phyloP scores from a whole-genome alignment of 2,888 invertebrate species.

The Glomeris marginata region DNA sequence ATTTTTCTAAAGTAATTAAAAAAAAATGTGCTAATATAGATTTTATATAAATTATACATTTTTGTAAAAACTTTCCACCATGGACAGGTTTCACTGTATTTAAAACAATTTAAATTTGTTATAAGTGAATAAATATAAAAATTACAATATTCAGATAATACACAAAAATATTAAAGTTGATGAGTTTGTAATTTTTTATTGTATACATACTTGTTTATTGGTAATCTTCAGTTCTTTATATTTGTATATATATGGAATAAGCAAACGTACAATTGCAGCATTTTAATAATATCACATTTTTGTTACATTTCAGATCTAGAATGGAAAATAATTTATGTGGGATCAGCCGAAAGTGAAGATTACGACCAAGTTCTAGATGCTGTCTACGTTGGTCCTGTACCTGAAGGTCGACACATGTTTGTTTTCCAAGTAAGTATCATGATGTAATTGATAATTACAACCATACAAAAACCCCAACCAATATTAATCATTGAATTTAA shows the following conservation, averaged over 20 bases:
- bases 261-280: too few relatives aligned
- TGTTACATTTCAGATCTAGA: slow-evolving; percentile 63
- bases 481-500: slow-evolving; percentile 22
- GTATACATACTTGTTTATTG: neutral
- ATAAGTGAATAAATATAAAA: neutral
- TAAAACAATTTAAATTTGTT: too few relatives aligned
- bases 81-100: too few relatives aligned
- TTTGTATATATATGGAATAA: too few relatives aligned
- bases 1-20: too few relatives aligned
- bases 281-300: too few relatives aligned
- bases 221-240: neutral
- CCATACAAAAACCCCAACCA: neutral
- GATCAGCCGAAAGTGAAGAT: slow-evolving; percentile 92
- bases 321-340: slow-evolving; percentile 99
- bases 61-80: too few relatives aligned
- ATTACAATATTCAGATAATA: neutral
- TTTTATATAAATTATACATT: too few relatives aligned
- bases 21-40: too few relatives aligned
- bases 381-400: slow-evolving; percentile 94
- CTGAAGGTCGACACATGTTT: slow-evolving; percentile 90
- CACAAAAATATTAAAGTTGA: neutral
- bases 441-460: slow-evolving; percentile 2
- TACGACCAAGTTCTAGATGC: slow-evolving; percentile 94
- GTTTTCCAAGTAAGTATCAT: slow-evolving; percentile 57
- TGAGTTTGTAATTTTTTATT: neutral